Evolutionary conservation across 53 echinoderm and acorn worm genomes (phyloP).

Genomic region (Henricia sp.): DNA sequence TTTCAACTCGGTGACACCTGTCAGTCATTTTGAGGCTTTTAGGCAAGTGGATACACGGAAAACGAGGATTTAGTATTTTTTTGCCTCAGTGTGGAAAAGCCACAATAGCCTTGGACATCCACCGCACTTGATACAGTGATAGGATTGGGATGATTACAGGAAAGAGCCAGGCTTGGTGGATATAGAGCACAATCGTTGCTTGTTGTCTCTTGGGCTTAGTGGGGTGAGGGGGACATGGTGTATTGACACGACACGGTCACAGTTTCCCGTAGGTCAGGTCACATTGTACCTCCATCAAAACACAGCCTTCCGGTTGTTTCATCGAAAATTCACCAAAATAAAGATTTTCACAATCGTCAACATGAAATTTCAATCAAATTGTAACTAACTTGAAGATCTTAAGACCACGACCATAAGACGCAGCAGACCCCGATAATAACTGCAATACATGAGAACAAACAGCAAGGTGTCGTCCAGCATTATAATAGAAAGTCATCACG

Average conservation of each 20-base stretch:
- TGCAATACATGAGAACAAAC: no score
- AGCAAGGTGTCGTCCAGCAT: no score
- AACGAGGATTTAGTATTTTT: conserved; percentile 36
- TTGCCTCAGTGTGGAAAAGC: background rate
- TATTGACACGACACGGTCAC: conserved; percentile 25
- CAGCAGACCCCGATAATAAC: no score
- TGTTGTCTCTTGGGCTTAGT: conserved; percentile 52
- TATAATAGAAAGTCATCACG: no score
- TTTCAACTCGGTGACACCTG: conserved; percentile 25
- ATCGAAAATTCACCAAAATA: no score
- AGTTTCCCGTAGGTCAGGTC: conserved; percentile 35
- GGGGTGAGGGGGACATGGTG: conserved; percentile 15
- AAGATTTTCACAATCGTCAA: no score
- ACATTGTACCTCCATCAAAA: no score
- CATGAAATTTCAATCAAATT: no score
- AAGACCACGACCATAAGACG: no score
- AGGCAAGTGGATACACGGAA: conserved; percentile 45
- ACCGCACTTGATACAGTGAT: background rate
- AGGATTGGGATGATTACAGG: background rate
- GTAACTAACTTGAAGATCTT: no score
- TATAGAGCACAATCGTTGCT: conserved; percentile 20
- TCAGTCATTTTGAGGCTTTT: conserved; percentile 31
- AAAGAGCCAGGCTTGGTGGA: conserved; percentile 32
- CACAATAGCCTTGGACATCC: background rate
- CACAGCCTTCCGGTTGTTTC: no score